Evolutionary conservation across 1,140 invertebrate genomes (phyloP).

Genomic region (Lepidurus arcticus): DNA sequence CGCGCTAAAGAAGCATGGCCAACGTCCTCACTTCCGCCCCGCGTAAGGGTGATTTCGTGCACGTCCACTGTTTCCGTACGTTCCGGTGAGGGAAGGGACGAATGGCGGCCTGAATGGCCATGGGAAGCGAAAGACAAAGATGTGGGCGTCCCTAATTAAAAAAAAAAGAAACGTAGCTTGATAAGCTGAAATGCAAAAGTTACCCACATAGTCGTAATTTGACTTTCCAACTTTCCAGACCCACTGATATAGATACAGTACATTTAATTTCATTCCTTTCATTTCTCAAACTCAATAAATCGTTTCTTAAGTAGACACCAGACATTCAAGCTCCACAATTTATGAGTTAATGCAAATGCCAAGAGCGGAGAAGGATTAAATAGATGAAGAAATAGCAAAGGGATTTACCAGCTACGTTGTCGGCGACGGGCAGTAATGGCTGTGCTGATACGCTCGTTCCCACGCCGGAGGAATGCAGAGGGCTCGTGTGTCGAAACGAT

Average conservation of each 20-base stretch:
- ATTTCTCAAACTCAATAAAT: background rate
- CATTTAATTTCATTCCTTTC: background rate
- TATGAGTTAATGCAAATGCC: too few relatives aligned
- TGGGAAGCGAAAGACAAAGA: constrained; percentile 26
- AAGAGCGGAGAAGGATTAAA: too few relatives aligned
- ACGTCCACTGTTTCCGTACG: constrained; percentile 33
- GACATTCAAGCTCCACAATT: too few relatives aligned
- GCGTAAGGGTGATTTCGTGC: constrained; percentile 26
- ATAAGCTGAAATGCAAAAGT: background rate
- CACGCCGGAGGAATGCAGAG: constrained; percentile 30
- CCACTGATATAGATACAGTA: background rate
- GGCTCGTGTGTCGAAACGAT: constrained; percentile 35
- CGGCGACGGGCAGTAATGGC: constrained; percentile 33
- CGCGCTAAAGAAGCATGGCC: constrained; percentile 5
- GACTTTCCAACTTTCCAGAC: too few relatives aligned
- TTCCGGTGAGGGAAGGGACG: constrained; percentile 26
- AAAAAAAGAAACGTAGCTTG: background rate
- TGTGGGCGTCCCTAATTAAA: constrained; percentile 1
- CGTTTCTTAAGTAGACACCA: too few relatives aligned
- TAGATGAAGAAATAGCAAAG: too few relatives aligned
- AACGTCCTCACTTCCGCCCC: constrained; percentile 19
- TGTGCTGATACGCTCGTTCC: constrained; percentile 33
- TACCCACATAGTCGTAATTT: too few relatives aligned
- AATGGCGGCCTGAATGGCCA: background rate
- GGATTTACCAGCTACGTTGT: constrained; percentile 30